Evolutionary conservation across 2,888 invertebrate genomes (phyloP), one percentile per base, ranked within the genome.

Genomic region (Mayetiola destructor): DNA sequence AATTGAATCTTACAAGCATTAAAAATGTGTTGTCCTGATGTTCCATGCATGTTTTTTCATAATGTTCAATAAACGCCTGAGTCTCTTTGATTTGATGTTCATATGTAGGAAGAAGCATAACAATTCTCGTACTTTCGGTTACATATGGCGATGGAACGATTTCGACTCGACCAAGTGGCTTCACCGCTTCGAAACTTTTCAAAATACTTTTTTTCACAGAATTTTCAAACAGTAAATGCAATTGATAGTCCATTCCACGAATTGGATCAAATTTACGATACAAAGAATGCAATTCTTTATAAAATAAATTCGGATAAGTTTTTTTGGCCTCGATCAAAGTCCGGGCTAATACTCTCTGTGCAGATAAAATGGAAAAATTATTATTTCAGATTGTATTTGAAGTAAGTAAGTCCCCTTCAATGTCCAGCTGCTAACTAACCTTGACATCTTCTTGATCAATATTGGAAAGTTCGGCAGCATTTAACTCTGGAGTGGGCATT

Each of bases 81-180:
- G 81, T 80, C 56, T 80, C 77, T 2, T 73, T 68, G 23, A 74
- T 72, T 63, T 77, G 76, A 58, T 69, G 68, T 64, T 79, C 74
- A 66, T 79, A 77, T 3, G 88, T 76, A 0, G 85, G 82, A 61
- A 94, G 71, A 62, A 95, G 71, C 61, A 94, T 75, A 59, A 83
- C 80, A 4, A 95, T 79, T 61, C 88, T 77, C 6, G 86, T 84
- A 70, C 85, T 89, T 77, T 97, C 96, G 0, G 95, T 96, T 1
- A 96, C 95, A 73, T 95, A 96, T 0, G 94, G 95, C 68, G 92
- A 88, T 1, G 88, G 85, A 37, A 94, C 80, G 59, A 96, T 81
- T 68, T 95, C 91, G 9, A 92, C 88, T 59, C 84, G 81, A 16
- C 91, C 91, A 58, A 96, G 74, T 14, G 89, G 85, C 62, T 94